Conservation (phyloP, 2,113 vertebrate genomes). For the Pavo muticus region DNA sequence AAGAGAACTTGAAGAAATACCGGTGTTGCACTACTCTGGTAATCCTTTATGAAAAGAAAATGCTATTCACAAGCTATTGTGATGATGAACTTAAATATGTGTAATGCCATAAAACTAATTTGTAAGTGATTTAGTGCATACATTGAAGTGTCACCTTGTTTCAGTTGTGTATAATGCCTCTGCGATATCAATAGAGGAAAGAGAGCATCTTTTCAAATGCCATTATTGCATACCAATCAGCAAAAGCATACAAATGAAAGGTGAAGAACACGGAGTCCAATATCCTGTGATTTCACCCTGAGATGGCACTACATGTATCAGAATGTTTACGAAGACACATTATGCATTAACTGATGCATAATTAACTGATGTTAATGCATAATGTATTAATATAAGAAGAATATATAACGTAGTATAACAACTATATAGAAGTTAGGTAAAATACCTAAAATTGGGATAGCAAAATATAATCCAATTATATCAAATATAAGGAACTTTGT, state of each 20-base stretch:
- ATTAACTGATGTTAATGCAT: not conserved
- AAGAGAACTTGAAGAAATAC: not conserved
- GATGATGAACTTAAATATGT: not conserved
- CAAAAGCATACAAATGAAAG: not conserved
- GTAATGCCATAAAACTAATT: not conserved
- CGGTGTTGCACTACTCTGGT: not conserved
- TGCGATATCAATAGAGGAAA: not conserved
- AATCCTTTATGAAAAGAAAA: not conserved
- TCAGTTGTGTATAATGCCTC: not conserved
- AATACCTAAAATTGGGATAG: not conserved
- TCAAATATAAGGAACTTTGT: not conserved
- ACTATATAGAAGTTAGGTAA: not conserved
- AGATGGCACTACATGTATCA: not conserved
- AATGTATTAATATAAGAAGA: not conserved
- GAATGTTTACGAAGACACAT: not conserved
- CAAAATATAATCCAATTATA: not conserved
- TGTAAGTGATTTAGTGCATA: not conserved
- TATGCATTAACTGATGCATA: not conserved
- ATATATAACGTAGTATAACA: not conserved
- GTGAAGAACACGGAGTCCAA: not conserved
- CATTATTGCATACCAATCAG: not conserved
- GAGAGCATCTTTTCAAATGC: not conserved
- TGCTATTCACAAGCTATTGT: not conserved
- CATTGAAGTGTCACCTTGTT: not conserved
- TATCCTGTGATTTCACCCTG: not conserved